Conservation (phyloP, 1,140 invertebrate species). For the Homalodisca vitripennis region DNA sequence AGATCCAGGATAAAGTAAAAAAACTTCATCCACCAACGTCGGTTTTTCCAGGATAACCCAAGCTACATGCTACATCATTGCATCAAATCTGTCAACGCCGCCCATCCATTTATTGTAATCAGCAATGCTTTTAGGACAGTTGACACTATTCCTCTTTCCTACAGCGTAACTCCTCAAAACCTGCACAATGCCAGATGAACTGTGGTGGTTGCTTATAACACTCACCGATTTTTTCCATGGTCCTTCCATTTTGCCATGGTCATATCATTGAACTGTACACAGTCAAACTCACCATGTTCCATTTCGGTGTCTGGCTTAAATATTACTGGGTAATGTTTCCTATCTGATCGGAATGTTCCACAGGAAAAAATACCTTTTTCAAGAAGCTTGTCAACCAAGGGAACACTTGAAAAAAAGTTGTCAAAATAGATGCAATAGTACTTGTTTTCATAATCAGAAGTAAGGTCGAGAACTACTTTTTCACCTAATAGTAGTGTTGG, state of each 20-base stretch:
- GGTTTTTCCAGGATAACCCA: background rate
- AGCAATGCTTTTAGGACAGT: background rate
- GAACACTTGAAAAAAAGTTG: background rate
- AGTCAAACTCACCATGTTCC: background rate
- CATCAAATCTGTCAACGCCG: background rate
- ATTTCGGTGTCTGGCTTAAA: background rate
- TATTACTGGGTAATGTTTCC: background rate
- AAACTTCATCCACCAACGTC: background rate
- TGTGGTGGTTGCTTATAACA: background rate
- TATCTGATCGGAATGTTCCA: background rate
- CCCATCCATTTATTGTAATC: background rate
- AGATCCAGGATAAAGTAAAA: background rate
- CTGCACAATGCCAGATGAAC: background rate
- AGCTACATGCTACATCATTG: background rate
- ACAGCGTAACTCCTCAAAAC: background rate
- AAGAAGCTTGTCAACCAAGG: background rate
- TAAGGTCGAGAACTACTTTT: background rate
- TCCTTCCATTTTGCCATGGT: background rate
- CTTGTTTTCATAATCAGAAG: background rate
- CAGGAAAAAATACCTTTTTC: background rate
- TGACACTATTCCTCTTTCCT: background rate
- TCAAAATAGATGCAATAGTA: background rate
- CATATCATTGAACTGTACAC: background rate
- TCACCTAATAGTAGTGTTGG: background rate
- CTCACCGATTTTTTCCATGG: background rate